Base-by-base conservation (phyloP, 64 coral and sea anemone genomes). In the Hydrozoanthus tunicans region DNA sequence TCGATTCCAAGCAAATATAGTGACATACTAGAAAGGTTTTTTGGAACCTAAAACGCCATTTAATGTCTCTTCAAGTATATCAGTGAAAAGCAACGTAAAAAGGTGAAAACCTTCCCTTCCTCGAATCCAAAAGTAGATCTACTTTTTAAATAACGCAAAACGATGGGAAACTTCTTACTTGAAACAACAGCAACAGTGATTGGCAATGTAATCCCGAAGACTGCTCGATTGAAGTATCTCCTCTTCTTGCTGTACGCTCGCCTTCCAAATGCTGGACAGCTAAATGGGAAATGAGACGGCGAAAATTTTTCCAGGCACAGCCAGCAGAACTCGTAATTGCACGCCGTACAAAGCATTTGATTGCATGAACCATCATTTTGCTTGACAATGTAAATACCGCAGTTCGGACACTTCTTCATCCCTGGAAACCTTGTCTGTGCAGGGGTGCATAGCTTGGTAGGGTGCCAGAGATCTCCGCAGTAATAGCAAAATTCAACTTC, bases 301-400 rank as follows among this genome's bases (percentile, higher is more conserved):
- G 66, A 70, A 4, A 86, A 86, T 2, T 23, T 86, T 54, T 86
- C 83, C n/a, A 86, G 54, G 13, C 83, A 86, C 53, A 86, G 20
- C 83, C 83, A 86, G 15, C 83, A 86, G 83, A 86, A 86, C 53
- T 86, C 83, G n/a, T 86, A 66, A 71, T 70, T 54, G n/a, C 83
- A 86, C 55, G 53, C 83, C 7, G 83, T 72, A 72, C 83, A 86
- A 53, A 56, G 64, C 83, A 86, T 72, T 66, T 86, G 83, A 54
- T 86, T 86, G 17, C 83, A 86, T 5, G 83, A 72, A 5, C 65
- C 83, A 23, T 86, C 83, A 9, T 73, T 71, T 23, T 23, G 66
- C 66, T 86, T 86, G 64, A 86, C 9, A 12, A 86, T 14, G n/a
- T 71, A 57, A 86, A 86, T 86, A 58, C 83, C 83, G 57, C 83